A percentile compares a stretch with the other conserved stretches of the same genome.
Conservation (phyloP, 2,797 vertebrate genomes). For the Lithobates sylvaticus region DNA sequence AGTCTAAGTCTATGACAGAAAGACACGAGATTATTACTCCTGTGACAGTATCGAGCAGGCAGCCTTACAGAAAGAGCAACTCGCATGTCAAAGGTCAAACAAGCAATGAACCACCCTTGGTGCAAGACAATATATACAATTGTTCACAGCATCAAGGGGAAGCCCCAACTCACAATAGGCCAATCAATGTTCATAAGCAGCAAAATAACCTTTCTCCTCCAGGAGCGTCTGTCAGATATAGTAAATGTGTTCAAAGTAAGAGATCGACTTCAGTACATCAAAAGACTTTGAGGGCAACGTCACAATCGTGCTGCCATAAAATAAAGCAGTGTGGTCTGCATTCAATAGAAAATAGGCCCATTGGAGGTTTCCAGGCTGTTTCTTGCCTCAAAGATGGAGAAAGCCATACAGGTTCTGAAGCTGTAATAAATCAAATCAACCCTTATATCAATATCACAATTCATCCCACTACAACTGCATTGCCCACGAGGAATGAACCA, state of each 20-base stretch:
- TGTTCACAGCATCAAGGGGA: background rate
- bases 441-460: background rate
- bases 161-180: background rate
- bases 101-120: background rate
- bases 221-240: background rate
- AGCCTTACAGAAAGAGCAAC: background rate
- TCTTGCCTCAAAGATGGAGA: background rate
- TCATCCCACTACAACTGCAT: background rate
- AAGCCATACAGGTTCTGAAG: background rate
- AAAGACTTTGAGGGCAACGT: background rate
- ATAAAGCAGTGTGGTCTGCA: background rate
- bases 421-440: background rate
- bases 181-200: background rate
- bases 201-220: slow-evolving; percentile 7
- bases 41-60: background rate
- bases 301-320: background rate
- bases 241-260: background rate
- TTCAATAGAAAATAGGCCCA: background rate
- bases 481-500: background rate
- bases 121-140: slow-evolving; percentile 19
- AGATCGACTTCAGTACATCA: background rate
- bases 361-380: background rate
- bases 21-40: background rate
- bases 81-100: background rate
- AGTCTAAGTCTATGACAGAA: background rate